Percentiles rank a stretch among this genome's conserved stretches.
Conservation (phyloP, 2,797 vertebrate species). For the Anniella stebbinsi region DNA sequence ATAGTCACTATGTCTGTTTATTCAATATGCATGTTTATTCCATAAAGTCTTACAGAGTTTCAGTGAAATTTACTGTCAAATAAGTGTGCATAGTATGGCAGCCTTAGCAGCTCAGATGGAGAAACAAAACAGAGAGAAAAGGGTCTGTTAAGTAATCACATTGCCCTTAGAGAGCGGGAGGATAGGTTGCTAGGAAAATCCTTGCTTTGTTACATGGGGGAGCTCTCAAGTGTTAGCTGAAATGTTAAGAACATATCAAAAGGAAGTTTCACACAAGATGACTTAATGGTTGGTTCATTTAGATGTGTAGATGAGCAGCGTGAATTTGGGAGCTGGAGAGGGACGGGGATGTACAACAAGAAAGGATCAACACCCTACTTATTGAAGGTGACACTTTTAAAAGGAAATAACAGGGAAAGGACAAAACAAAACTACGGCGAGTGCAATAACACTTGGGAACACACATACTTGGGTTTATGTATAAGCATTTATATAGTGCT, state of each 20-base stretch:
- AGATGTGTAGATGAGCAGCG: background rate
- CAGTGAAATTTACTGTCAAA: background rate
- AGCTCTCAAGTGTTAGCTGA: background rate
- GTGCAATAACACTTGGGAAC: too few species aligned
- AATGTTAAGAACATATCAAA: background rate
- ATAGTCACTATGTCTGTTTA: background rate
- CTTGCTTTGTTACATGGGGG: background rate
- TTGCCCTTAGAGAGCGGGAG: background rate
- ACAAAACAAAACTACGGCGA: background rate
- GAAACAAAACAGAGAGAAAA: background rate
- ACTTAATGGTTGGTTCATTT: background rate
- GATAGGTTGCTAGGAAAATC: background rate
- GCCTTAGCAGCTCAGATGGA: background rate
- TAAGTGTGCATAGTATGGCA: background rate
- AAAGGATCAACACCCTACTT: too few species aligned
- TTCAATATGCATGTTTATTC: too few species aligned
- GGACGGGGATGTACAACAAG: background rate
- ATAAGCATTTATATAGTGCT: background rate
- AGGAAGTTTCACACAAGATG: background rate
- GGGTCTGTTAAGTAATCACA: background rate
- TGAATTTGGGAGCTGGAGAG: background rate
- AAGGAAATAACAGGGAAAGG: background rate
- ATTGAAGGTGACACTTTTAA: background rate
- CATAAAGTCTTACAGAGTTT: background rate
- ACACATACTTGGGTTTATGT: background rate